phyloP scores from a whole-genome alignment of 30 jellyfish, hydroid and myxozoan species.

The Pseudorhiza aurosa region DNA sequence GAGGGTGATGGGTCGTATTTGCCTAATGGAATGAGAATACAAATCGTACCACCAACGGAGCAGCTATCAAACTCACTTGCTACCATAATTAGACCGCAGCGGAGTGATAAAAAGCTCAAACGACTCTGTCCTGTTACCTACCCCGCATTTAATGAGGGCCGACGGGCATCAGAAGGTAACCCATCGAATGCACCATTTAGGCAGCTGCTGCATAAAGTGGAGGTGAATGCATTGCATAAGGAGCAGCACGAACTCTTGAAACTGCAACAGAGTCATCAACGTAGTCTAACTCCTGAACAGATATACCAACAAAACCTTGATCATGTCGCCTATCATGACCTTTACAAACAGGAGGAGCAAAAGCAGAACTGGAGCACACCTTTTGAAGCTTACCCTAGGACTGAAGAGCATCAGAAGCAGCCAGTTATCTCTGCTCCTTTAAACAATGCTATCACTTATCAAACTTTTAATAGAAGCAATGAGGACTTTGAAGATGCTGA shows the following conservation, averaged over 20 bases:
- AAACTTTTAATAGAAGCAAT: conserved; percentile 12
- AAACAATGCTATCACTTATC: neutral
- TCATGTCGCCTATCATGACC: conserved; percentile 68
- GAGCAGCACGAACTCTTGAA: conserved; percentile 86
- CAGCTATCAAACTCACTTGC: conserved; percentile 83
- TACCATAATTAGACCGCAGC: conserved; percentile 51
- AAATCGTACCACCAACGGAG: conserved; percentile 94
- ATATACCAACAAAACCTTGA: conserved; percentile 73
- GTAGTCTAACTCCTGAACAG: conserved; percentile 91
- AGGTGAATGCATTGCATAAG: conserved; percentile 56
- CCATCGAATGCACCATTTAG: conserved; percentile 93
- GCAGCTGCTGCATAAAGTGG: conserved; percentile 87
- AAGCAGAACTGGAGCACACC: conserved; percentile 23
- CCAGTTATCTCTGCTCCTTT: conserved; percentile 20
- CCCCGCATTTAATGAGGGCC: conserved; percentile 90
- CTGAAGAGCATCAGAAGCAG: conserved; percentile 27
- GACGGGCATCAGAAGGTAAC: conserved; percentile 98
- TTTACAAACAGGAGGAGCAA: conserved; percentile 34
- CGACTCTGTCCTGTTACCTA: conserved; percentile 64
- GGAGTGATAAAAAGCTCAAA: conserved; percentile 17
- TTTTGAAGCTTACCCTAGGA: conserved; percentile 6
- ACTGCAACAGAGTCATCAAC: conserved; percentile 69
- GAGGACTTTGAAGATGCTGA: conserved; percentile 61
- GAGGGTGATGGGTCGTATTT: conserved; percentile 45
- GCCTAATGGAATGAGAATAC: conserved; percentile 90